Conservation (phyloP, 2,113 vertebrate genomes). For the Misgurnus mizolepis region DNA sequence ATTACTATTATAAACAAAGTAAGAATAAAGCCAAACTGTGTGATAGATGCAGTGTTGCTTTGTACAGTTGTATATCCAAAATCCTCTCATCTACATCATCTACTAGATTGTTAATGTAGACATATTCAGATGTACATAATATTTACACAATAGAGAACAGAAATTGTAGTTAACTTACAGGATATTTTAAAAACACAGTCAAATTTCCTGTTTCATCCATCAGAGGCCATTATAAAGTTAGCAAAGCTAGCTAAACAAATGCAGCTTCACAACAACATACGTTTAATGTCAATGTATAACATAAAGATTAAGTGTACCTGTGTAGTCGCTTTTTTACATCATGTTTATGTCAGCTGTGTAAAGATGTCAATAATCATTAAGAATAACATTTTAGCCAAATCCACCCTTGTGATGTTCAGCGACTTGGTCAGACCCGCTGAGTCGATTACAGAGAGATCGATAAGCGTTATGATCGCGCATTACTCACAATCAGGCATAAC, state of each 20-base stretch:
- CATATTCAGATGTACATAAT: background rate
- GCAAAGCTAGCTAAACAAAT: constrained; percentile 16
- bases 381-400: constrained; percentile 26
- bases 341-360: background rate
- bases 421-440: constrained; percentile 17
- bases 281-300: background rate
- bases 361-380: background rate
- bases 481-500: constrained; percentile 23
- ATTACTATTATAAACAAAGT: background rate
- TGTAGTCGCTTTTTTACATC: constrained; percentile 20
- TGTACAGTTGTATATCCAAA: background rate
- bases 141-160: background rate
- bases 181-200: background rate
- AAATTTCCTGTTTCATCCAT: constrained; percentile 12
- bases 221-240: constrained; percentile 22
- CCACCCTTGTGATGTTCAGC: constrained; percentile 44
- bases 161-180: background rate
- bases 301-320: constrained; percentile 33
- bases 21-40: background rate
- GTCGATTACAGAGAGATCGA: constrained; percentile 27
- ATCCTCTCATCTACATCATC: background rate
- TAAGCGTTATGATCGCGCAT: constrained; percentile 14
- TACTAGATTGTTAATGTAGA: background rate
- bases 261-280: background rate
- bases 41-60: background rate